Evolutionary conservation across 2,113 vertebrate species (phyloP).

Genomic region (Plotosus lineatus): DNA sequence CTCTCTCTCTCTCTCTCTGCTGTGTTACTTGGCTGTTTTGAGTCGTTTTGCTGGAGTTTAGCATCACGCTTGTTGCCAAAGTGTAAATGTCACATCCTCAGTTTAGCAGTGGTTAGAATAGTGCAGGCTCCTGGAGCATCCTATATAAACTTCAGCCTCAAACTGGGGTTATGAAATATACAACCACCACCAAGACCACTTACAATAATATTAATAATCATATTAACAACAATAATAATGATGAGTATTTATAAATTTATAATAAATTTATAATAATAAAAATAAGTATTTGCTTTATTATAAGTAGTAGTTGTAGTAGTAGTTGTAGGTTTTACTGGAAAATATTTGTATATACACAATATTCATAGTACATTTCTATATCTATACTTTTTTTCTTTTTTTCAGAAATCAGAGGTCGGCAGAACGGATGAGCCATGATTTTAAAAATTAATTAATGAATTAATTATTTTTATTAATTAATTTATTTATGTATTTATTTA

Average conservation of each 20-base stretch:
- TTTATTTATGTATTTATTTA: too few species aligned
- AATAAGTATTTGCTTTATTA: neutral
- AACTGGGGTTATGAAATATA: neutral
- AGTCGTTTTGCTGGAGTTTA: slow-evolving; percentile 10
- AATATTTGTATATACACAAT: neutral
- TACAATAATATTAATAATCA: neutral
- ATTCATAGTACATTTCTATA: too few species aligned
- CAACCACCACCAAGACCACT: neutral
- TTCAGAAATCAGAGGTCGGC: neutral
- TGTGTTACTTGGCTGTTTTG: slow-evolving; percentile 59
- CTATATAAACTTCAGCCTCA: neutral
- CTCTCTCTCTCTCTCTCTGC: slow-evolving; percentile 50
- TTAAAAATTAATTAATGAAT: too few species aligned
- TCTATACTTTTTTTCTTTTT: too few species aligned
- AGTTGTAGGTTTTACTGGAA: neutral
- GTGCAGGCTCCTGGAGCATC: neutral
- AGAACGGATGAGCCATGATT: neutral
- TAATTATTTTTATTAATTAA: neutral
- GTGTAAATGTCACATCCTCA: slow-evolving; percentile 81
- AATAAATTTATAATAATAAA: neutral
- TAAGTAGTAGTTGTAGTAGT: neutral
- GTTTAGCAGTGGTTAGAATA: slow-evolving; percentile 64
- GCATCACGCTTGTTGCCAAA: slow-evolving; percentile 57
- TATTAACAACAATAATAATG: neutral
- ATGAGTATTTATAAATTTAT: neutral